Percentiles rank a stretch among this genome's conserved stretches.
These are phyloP conservation scores for Drepanosiphum platanoidis DNA, from an alignment of 2,888 invertebrate genomes.

Conservation along the genomic window DNA sequence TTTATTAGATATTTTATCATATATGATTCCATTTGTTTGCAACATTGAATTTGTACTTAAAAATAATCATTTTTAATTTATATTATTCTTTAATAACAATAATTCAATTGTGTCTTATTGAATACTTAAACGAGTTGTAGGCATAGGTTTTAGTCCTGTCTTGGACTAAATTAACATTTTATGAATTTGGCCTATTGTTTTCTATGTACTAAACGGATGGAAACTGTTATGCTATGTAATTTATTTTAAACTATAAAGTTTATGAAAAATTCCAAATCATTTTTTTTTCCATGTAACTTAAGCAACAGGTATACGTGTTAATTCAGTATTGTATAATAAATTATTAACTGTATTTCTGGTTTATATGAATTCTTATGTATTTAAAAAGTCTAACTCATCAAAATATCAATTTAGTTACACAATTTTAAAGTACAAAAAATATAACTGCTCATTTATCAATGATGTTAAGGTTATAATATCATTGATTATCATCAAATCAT, in stretches of 20 bases:
- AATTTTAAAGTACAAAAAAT: conserved; percentile 10
- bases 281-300: conserved; percentile 7
- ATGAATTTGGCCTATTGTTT: conserved; percentile 50
- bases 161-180: neutral
- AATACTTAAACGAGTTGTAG: neutral
- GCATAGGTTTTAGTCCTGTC: neutral
- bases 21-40: neutral
- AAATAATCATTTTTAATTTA: conserved; percentile 26
- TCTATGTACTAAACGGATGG: conserved; percentile 4
- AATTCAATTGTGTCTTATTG: neutral
- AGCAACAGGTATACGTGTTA: conserved; percentile 30
- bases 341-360: conserved; percentile 2
- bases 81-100: conserved; percentile 16
- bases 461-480: neutral
- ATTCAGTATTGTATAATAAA: conserved; percentile 49
- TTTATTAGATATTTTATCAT: conserved; percentile 16
- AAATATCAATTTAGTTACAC: neutral
- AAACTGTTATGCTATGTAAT: neutral
- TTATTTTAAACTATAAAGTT: conserved; percentile 19
- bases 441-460: neutral
- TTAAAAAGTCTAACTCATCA: neutral
- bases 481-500: conserved; percentile 14
- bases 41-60: conserved; percentile 45
- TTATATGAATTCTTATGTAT: neutral
- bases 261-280: neutral